phyloP scores from a whole-genome alignment of 2,113 vertebrate genomes.

The Orientallactaga bullata region DNA sequence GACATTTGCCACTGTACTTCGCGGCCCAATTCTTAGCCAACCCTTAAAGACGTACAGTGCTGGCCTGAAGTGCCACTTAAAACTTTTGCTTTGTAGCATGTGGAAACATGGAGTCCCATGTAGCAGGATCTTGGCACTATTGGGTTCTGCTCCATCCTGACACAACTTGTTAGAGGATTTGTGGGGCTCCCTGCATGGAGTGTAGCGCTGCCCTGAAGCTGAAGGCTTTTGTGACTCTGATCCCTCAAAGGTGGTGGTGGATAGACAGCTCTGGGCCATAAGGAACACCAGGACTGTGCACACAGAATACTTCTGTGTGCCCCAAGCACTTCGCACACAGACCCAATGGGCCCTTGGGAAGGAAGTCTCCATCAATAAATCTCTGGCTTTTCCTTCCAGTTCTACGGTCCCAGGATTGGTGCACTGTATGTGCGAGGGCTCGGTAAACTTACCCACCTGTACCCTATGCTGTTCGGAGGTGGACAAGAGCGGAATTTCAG shows the following conservation, averaged over 20 bases:
- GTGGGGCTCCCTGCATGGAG: too few relatives aligned
- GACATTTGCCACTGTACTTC: accelerated
- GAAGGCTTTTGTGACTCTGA: neutral
- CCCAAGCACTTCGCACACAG: accelerated
- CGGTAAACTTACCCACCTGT: constrained; percentile 87
- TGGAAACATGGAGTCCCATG: accelerated
- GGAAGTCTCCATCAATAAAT: neutral
- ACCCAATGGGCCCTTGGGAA: accelerated
- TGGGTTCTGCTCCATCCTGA: neutral
- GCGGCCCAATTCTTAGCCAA: neutral
- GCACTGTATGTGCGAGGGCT: constrained; percentile 91
- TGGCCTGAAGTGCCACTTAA: neutral
- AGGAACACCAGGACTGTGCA: accelerated
- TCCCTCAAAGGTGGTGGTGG: accelerated
- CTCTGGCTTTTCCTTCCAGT: constrained; percentile 86
- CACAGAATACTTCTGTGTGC: accelerated
- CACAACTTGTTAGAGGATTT: accelerated
- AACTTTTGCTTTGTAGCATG: accelerated
- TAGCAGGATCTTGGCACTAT: accelerated
- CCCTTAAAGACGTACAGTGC: accelerated
- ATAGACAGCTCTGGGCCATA: neutral
- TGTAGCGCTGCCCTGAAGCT: neutral
- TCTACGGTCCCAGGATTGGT: constrained; percentile 94
- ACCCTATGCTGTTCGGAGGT: constrained; percentile 95
- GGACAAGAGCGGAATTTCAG: constrained; percentile 96